Base-by-base conservation (phyloP, 2,888 invertebrate genomes). In the Parthenolecanium corni region DNA sequence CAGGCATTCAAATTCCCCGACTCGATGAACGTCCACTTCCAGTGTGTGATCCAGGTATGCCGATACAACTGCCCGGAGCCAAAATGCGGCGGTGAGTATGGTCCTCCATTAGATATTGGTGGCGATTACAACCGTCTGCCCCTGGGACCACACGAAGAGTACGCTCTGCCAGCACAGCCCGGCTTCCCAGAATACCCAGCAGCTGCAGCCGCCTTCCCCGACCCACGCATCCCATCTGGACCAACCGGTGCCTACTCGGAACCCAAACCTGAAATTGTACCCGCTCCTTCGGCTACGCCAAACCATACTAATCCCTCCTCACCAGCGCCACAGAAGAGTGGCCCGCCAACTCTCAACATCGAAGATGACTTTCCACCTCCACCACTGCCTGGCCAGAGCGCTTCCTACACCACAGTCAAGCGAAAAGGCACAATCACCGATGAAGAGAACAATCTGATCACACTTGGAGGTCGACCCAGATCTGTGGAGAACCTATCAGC, bases 1-100 rank as follows among this genome's bases (percentile, higher is more conserved):
- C 92, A 93, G 76, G 93, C 93, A 5, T 93, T 93, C 78, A 93
- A 93, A 75, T 93, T 93, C 82, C 93, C 93, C 1, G 93, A 93
- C 74, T 91, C 91, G 12, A 93, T 93, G 92, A 92, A 93, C 73
- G 93, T 93, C 2, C 92, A 92, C 80, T 93, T 93, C 85, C 93
- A 93, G 74, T 93, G 93, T 73, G 91, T 92, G 47, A 93, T 93
- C 69, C 93, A 93, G 78, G 92, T 93, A 3, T 93, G 93, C 71
- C 81, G 92, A 69, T 89, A 90, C 74, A 90, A 92, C 72, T 93
- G 92, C 69, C 92, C 92, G 1, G 91, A 92, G 72, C 91, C 91
- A 2, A 89, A 90, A 75, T 93, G 92, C 73, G 85, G 80, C 31
- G 79, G 78, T 6, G 76, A 76, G 67, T 78, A 82, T 66, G 80